phyloP scores from a whole-genome alignment of 2,797 vertebrate genomes.

The Epinephelus malabaricus region DNA sequence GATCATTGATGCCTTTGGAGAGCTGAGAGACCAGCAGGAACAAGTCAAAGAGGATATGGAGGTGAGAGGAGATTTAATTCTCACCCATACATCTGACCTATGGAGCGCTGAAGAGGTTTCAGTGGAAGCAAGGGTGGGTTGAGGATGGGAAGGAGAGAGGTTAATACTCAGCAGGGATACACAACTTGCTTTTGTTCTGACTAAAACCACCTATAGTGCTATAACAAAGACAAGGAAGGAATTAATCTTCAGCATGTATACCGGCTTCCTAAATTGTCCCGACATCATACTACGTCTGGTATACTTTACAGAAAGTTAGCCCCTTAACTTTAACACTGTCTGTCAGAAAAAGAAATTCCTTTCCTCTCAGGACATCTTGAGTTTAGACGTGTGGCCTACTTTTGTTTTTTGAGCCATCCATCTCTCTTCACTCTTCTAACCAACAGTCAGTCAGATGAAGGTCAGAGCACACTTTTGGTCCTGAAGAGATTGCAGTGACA shows the following conservation, averaged over 20 bases:
- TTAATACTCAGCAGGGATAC: too few relatives aligned
- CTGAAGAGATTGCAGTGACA: neutral
- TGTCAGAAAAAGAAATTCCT: neutral
- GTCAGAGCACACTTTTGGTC: neutral
- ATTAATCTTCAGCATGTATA: fast-evolving
- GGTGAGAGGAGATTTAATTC: slow-evolving; percentile 81
- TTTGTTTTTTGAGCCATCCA: slow-evolving; percentile 1
- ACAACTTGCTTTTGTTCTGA: too few relatives aligned
- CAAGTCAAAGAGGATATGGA: slow-evolving; percentile 99
- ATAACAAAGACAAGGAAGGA: neutral
- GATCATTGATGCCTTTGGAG: slow-evolving; percentile 99
- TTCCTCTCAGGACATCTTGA: neutral
- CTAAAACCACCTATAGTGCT: too few relatives aligned
- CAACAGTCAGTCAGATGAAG: slow-evolving; percentile 14
- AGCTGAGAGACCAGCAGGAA: slow-evolving; percentile 98
- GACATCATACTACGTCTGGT: neutral
- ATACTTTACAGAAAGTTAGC: slow-evolving; percentile 7
- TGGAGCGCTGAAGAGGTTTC: neutral
- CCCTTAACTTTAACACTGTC: neutral
- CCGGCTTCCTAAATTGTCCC: neutral
- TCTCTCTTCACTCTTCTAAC: slow-evolving; percentile 12
- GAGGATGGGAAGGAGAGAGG: neutral
- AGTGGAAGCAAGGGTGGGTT: neutral
- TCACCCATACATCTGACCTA: neutral
- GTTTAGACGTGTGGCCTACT: slow-evolving; percentile 10